A percentile compares a stretch with the other conserved stretches of the same genome.
Evolutionary conservation across 2,888 invertebrate species (phyloP).

Genomic region (Deroplatys truncata): DNA sequence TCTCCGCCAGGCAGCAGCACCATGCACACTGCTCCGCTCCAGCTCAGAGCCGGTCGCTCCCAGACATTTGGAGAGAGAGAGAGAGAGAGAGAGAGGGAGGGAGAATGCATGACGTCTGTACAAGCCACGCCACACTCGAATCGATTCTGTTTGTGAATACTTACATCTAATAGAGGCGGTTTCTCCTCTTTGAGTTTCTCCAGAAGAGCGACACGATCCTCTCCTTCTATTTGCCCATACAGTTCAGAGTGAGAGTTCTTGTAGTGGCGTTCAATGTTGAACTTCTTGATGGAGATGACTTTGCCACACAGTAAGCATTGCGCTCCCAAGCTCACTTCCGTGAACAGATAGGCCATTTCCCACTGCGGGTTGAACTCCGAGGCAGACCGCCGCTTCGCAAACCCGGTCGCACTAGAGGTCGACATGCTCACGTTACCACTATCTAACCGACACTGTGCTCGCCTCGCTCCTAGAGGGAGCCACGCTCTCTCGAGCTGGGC

Average conservation of each 20-base stretch:
- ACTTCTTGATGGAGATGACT: not conserved
- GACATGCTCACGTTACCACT: not conserved
- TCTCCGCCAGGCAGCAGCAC: not conserved
- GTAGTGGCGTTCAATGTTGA: not conserved
- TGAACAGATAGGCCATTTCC: not conserved
- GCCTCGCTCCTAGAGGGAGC: not conserved
- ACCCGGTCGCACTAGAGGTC: too few species aligned
- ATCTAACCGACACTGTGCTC: not conserved
- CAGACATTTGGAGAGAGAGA: too few species aligned
- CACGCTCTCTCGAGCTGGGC: not conserved
- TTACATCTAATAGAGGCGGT: not conserved
- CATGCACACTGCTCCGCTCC: not conserved
- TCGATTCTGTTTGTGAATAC: not conserved
- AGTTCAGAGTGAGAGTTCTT: not conserved
- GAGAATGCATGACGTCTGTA: not conserved
- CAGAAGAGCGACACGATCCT: not conserved
- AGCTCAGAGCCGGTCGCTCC: not conserved
- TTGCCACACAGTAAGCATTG: not conserved
- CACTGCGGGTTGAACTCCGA: not conserved
- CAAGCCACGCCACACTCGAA: not conserved
- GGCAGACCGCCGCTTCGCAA: not conserved
- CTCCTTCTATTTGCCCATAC: not conserved
- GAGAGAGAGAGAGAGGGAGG: too few species aligned
- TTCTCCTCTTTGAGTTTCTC: not conserved
- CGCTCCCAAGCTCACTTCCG: not conserved